These are phyloP conservation scores for Phoenoteleia sp. DNA, from an alignment of 2,888 invertebrate genomes.

Conservation along the genomic window DNA sequence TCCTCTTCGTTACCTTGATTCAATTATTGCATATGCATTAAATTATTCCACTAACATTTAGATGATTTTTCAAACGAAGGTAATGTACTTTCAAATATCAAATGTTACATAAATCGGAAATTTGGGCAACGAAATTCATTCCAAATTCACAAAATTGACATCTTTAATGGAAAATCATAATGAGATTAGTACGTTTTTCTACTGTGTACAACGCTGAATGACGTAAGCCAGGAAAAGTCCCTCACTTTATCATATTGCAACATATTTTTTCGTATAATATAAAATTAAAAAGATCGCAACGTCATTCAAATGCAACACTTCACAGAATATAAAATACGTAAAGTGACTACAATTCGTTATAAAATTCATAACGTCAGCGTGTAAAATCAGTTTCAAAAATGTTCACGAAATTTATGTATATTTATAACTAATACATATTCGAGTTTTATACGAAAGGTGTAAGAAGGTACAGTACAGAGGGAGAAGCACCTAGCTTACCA, in stretches of 20 bases:
- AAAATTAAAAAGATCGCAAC: not conserved
- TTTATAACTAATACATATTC: conserved; percentile 79
- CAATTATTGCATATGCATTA: no score
- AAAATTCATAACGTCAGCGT: conserved; percentile 11
- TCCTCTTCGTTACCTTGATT: no score
- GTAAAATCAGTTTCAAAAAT: conserved; percentile 38
- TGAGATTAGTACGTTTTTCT: no score
- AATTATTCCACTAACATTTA: no score
- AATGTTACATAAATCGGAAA: no score
- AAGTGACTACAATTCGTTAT: not conserved
- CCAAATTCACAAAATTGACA: no score
- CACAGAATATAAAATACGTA: not conserved
- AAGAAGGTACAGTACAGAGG: conserved; percentile 46
- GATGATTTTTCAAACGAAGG: no score
- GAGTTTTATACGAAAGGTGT: conserved; percentile 73
- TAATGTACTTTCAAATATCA: no score
- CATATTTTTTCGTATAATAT: not conserved
- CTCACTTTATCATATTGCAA: not conserved
- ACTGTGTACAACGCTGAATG: no score
- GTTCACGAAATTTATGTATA: conserved; percentile 71
- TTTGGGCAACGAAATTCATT: no score
- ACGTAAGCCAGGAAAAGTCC: not conserved
- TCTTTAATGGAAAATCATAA: no score
- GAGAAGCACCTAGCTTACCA: conserved; percentile 42
- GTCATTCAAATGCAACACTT: not conserved